Evolutionary conservation across 2,888 invertebrate genomes (phyloP), one percentile per base, ranked within the genome.

Genomic region (Cactoblastis cactorum): DNA sequence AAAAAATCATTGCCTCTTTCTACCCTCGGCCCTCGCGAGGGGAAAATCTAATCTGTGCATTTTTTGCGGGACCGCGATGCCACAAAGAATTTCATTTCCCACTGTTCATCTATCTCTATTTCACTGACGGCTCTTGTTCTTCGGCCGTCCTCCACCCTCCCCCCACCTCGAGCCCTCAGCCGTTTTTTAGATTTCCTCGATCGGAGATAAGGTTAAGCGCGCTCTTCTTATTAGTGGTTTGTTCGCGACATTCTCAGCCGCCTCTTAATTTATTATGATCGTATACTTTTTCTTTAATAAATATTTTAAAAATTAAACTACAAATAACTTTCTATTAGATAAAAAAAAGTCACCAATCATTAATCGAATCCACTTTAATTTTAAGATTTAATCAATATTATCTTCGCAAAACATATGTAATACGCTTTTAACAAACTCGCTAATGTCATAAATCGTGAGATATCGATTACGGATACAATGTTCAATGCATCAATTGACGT

Each of bases 31-130:
- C 82, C 86, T 83, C 71, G 74, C 74, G 80, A 83, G 81, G 87
- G 87, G 89, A 87, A 90, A 90, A 90, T 90, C 90, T 90, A 90
- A 90, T 90, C 90, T 90, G 87, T 86, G 88, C 88, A 90, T 90
- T 90, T 90, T 90, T 90, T 90, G 89, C 89, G 90, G 83, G 89
- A 86, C 87, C 88, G 88, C 88, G 87, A 88, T 85, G 86, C 90
- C 90, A 90, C 90, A 89, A 90, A 90, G 90, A 90, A 90, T 90
- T 90, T 90, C 90, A 90, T 90, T 90, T 90, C 90, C 90, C 87
- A 88, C 88, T 90, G 89, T 90, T 90, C 90, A 90, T 90, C 89
- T 90, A 88, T 90, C 90, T 90, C 89, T 88, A 88, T 89, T 89
- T 86, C 88, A 88, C 80, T 89, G 89, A 89, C 89, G 86, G 82